Evolutionary conservation across 2,888 invertebrate species (phyloP), one percentile per base, ranked within the genome.

Genomic region (Caenorhabditis parvicauda): DNA sequence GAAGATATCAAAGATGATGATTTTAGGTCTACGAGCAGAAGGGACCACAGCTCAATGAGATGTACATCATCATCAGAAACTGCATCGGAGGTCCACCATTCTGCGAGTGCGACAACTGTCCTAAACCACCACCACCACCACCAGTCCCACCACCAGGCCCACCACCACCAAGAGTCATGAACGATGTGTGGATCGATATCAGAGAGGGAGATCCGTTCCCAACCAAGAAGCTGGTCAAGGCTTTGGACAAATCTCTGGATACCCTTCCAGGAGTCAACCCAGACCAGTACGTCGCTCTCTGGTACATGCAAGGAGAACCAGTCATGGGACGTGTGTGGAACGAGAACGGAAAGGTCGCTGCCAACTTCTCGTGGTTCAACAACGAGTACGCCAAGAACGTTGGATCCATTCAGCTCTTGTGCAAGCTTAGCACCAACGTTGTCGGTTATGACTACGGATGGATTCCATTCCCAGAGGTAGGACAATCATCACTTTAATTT

Each of bases 241-340:
- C 72, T 3, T 57, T 72, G 19, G 54, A 59, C 61, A 69, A 66
- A 55, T 44, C 62, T 4, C 65, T 76, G 27, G 64, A 72, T 62
- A 75, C 75, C 3, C 35, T 74, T 6, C 59, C 72, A n/a, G 70
- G 68, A 17, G 57, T 72, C 49, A 66, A 62, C 27, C 62, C 74
- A 39, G 74, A 75, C 32, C 74, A 74, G 55, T 74, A 62, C 59
- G 72, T 74, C n/a, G 74, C 74, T 21, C 65, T 74, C 35, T 74
- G 74, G 76, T 76, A 76, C 56, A 50, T 52, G 55, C 48, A 55
- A 27, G 54, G 54, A n/a, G 45, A 54, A 35, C 68, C 68, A 4
- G 58, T 69, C 28, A 66, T 66, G 65, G 69, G 69, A 6, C 57
- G 69, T 38, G 58, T 59, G 32, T 66, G 60, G 63, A 64, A 67